These are phyloP conservation scores for Alloscopus bannaensis DNA, from an alignment of 2,888 invertebrate species.

Conservation along the genomic window DNA sequence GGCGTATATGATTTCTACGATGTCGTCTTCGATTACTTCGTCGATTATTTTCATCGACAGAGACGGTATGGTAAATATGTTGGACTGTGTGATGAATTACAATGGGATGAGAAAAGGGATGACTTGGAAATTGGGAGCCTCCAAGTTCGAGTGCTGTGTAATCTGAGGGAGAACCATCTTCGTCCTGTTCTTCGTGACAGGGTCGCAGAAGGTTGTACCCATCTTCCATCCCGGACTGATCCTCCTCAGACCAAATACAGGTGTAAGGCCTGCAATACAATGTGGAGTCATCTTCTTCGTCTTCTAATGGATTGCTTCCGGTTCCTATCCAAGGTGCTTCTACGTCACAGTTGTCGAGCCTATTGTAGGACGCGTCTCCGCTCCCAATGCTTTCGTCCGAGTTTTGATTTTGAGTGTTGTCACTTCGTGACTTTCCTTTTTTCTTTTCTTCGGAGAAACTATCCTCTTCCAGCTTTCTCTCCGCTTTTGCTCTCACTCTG, in stretches of 20 bases:
- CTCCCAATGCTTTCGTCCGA: slow-evolving; percentile 23
- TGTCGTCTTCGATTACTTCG: neutral
- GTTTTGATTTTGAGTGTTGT: neutral
- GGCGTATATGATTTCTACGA: neutral
- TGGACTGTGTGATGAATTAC: slow-evolving; percentile 48
- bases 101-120: slow-evolving; percentile 20
- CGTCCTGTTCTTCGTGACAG: neutral
- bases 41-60: neutral
- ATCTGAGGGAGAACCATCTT: neutral
- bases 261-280: neutral
- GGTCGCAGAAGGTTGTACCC: neutral
- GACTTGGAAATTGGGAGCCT: neutral
- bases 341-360: neutral
- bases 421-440: neutral
- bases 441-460: slow-evolving; percentile 14
- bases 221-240: neutral
- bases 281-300: neutral
- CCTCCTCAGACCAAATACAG: neutral
- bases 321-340: neutral
- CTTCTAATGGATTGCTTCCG: neutral
- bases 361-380: slow-evolving; percentile 24
- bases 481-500: slow-evolving; percentile 36
- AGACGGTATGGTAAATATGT: slow-evolving; percentile 38
- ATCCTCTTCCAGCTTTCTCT: slow-evolving; percentile 23
- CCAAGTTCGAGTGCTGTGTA: neutral